phyloP scores from a whole-genome alignment of 2,888 invertebrate genomes.

The Lissocephala sabroskyi region DNA sequence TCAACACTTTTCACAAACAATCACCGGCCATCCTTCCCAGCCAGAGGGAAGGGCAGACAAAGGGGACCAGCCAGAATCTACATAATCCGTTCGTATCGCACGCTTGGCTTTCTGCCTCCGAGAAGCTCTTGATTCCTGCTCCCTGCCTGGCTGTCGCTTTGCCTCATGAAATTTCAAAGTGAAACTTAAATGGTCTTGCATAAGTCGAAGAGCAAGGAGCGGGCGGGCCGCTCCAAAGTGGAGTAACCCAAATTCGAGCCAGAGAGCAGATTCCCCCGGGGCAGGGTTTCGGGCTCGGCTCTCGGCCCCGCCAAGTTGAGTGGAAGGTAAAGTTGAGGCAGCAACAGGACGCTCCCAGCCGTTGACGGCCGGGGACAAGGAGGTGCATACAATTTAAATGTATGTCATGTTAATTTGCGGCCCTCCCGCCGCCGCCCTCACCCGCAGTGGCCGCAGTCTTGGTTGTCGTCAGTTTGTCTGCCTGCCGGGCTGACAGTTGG shows the following conservation, averaged over 20 bases:
- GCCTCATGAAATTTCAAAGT: too few relatives aligned
- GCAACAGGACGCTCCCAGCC: too few relatives aligned
- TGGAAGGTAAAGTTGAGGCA: too few relatives aligned
- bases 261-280: not conserved
- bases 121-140: not conserved
- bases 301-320: not conserved
- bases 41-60: too few relatives aligned
- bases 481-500: conserved; percentile 3
- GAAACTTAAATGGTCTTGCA: too few relatives aligned
- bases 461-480: conserved; percentile 41
- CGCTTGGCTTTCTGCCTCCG: conserved; percentile 9
- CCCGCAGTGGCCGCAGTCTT: conserved; percentile 4
- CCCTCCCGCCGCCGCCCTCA: conserved; percentile 4
- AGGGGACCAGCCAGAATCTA: too few relatives aligned
- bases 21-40: too few relatives aligned
- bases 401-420: conserved; percentile 53
- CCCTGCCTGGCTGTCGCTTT: conserved; percentile 11
- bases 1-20: too few relatives aligned
- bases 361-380: not conserved
- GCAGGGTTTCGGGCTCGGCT: not conserved
- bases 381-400: conserved; percentile 32
- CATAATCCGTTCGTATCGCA: not conserved
- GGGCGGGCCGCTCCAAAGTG: not conserved
- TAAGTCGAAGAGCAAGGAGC: too few relatives aligned
- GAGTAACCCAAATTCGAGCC: not conserved